A percentile compares a stretch with the other conserved stretches of the same genome.
Evolutionary conservation across 2,797 vertebrate species (phyloP).

Genomic region (Salarias fasciatus): DNA sequence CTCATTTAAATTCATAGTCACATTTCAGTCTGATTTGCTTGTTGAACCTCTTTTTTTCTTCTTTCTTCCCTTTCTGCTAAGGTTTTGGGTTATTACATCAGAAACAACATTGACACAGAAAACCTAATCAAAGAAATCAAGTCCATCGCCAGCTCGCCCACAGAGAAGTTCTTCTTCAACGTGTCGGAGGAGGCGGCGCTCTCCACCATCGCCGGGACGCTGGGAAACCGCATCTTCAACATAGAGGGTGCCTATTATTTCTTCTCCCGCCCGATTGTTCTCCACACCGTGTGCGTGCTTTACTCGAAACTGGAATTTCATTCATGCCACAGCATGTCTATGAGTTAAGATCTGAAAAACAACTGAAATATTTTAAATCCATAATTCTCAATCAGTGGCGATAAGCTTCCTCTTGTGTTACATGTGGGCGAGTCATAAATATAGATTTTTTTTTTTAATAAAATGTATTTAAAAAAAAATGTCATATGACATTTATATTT

Average conservation of each 20-base stretch:
- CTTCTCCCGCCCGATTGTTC: neutral
- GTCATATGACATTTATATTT: no score
- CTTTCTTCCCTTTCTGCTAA: conserved; percentile 27
- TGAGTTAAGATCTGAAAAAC: neutral
- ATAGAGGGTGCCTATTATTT: conserved; percentile 86
- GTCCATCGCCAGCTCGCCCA: conserved; percentile 90
- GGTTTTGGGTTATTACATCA: conserved; percentile 81
- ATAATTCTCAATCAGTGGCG: no score
- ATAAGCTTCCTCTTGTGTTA: no score
- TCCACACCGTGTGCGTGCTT: neutral
- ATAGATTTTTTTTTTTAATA: no score
- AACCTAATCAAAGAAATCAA: conserved; percentile 93
- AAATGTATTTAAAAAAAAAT: no score
- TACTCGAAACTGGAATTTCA: neutral
- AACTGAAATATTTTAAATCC: no score
- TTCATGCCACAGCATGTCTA: conserved; percentile 4
- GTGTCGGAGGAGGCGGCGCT: conserved; percentile 91
- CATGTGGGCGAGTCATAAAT: no score
- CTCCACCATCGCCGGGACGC: conserved; percentile 89
- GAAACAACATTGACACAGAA: conserved; percentile 81
- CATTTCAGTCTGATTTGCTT: no score
- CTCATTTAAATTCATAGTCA: no score
- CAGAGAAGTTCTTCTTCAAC: conserved; percentile 91
- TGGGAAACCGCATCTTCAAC: conserved; percentile 95
- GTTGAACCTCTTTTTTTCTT: neutral